A percentile compares a stretch with the other conserved stretches of the same genome.
Conservation (phyloP, 2,888 invertebrate genomes). For the Leistus spinibarbis region DNA sequence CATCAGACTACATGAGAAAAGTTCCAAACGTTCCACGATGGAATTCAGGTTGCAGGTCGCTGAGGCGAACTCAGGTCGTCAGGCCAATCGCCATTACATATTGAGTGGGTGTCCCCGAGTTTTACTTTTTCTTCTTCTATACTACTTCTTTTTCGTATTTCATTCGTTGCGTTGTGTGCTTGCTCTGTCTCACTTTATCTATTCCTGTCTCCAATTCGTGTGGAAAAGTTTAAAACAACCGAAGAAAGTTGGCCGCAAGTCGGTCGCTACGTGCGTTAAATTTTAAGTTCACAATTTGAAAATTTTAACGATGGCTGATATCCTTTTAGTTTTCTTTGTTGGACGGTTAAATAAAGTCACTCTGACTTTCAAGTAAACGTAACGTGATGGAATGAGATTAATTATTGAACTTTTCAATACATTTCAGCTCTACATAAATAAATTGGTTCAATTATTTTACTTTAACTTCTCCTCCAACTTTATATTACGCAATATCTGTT, state of each 20-base stretch:
- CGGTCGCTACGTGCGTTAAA: conserved; percentile 25
- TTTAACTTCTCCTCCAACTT: neutral
- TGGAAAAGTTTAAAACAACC: conserved; percentile 21
- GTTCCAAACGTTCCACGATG: neutral
- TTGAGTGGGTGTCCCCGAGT: conserved; percentile 34
- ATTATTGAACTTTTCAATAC: neutral
- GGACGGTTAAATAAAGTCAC: conserved; percentile 1
- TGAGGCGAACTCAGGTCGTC: conserved; percentile 5
- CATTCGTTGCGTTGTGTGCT: neutral
- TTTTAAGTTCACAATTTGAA: conserved; percentile 12
- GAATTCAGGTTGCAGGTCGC: neutral
- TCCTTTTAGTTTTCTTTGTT: conserved; percentile 2
- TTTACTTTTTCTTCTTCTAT: neutral
- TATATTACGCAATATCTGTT: neutral
- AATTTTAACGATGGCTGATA: neutral
- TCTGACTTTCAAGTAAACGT: neutral
- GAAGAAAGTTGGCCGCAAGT: conserved; percentile 26
- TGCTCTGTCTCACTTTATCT: neutral
- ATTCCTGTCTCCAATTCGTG: neutral
- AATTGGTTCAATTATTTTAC: neutral
- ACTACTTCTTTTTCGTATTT: conserved; percentile 14
- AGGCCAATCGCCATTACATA: conserved; percentile 38
- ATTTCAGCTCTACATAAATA: neutral
- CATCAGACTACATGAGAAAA: neutral
- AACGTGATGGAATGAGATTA: neutral